A percentile compares a stretch with the other conserved stretches of the same genome.
phyloP scores from a whole-genome alignment of 1,140 invertebrate genomes.

The Bombus superbus region DNA sequence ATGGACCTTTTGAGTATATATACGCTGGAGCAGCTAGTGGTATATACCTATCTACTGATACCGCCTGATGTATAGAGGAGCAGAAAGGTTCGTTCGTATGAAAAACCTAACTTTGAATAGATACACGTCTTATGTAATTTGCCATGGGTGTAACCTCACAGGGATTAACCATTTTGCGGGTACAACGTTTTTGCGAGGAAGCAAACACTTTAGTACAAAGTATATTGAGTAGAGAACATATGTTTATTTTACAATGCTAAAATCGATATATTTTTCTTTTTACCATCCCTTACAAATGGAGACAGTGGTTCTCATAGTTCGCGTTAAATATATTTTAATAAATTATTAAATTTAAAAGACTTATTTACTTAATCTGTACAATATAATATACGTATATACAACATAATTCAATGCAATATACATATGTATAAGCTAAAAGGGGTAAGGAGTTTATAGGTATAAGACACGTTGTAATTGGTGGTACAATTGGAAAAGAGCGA shows the following conservation, averaged over 20 bases:
- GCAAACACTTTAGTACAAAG: neutral
- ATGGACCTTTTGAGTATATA: constrained; percentile 45
- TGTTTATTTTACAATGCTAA: neutral
- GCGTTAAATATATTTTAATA: no score
- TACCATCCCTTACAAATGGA: no score
- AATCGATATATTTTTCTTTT: neutral
- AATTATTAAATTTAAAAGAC: no score
- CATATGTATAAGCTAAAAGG: no score
- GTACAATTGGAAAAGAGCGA: no score
- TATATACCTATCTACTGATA: neutral
- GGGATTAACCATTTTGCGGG: neutral
- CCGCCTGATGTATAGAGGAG: neutral
- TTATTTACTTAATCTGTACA: no score
- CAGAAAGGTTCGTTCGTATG: neutral
- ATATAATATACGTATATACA: no score
- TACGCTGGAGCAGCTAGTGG: neutral
- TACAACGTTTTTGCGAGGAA: neutral
- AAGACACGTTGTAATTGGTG: no score
- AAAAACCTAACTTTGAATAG: neutral
- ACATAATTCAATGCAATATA: no score
- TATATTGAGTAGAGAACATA: neutral
- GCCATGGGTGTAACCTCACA: neutral
- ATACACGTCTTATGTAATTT: neutral
- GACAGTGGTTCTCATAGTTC: no score
- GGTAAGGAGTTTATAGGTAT: no score